phyloP scores from a whole-genome alignment of 2,797 vertebrate genomes.

The Siniperca scherzeri region DNA sequence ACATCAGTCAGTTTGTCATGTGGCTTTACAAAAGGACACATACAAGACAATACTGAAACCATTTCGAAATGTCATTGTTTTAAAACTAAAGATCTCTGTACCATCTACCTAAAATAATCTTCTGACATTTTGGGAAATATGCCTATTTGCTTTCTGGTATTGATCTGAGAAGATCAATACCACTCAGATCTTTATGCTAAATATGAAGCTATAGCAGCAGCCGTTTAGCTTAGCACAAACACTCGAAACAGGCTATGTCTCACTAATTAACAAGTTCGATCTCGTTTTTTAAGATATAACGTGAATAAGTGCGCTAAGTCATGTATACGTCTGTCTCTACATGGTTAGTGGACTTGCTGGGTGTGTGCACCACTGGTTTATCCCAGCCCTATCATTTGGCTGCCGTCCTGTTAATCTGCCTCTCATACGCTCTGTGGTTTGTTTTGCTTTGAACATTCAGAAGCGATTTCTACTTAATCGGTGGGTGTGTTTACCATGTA shows the following conservation, averaged over 20 bases:
- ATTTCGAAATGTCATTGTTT: neutral
- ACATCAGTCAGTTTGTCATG: neutral
- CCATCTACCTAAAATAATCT: neutral
- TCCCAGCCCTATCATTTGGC: constrained; percentile 56
- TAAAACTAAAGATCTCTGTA: neutral
- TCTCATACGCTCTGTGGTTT: constrained; percentile 22
- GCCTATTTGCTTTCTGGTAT: neutral
- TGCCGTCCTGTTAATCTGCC: constrained; percentile 1
- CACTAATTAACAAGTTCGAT: too few species aligned
- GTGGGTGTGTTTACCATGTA: constrained; percentile 15
- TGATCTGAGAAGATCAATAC: neutral
- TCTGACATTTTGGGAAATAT: neutral
- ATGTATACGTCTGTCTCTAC: neutral
- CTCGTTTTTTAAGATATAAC: neutral
- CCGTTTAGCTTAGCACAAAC: constrained; percentile 7
- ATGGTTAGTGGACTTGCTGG: constrained; percentile 18
- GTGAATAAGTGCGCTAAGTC: neutral
- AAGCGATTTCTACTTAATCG: neutral
- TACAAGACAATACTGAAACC: neutral
- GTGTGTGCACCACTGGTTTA: constrained; percentile 45
- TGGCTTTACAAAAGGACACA: neutral
- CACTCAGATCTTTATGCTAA: neutral
- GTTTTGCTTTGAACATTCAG: constrained; percentile 20
- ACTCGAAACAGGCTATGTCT: neutral
- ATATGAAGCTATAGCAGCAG: neutral